Evolutionary conservation across 2,113 vertebrate species (phyloP), one percentile per base, ranked within the genome.

Genomic region (Echinops telfairi): DNA sequence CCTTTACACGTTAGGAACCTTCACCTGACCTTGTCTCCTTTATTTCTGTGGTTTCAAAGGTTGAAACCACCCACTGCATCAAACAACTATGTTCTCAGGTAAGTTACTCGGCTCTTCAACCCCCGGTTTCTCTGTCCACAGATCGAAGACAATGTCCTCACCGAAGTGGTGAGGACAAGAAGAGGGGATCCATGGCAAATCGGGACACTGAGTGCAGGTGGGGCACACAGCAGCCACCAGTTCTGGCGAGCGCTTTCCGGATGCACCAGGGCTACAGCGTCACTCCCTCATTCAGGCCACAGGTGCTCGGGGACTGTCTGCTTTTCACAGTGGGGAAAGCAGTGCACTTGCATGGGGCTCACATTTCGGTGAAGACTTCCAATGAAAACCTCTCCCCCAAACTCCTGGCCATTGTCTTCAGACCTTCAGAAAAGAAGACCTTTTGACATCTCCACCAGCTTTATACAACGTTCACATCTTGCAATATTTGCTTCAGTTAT

Each of bases 41-140:
- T 81, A 89, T 91, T 96, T 88, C 64, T 60, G 40, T 58, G 43
- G 62, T n/a, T 92, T 33, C 66, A 84, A 75, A 36, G 19, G 84
- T 84, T 40, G 64, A 58, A 84, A 25, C 40, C 43, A 87, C 9
- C n/a, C 53, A 38, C 19, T 90, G 75, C 36, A 57, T 70, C 75
- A 92, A 95, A 84, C 40, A 40, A 40, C 40, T 40, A 40, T 40
- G 40, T 40, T 40, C 43, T 81, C 38, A 9, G 64, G 31, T 14
- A 38, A 16, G 33, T 20, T 73, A 19, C 73, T 25, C 38, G 15
- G 7, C 62, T 60, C 22, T 29, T 47, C 62, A 58, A 64, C 62
- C 58, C 22, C 79, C 15, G 8, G 19, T 58, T 68, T 58, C 36
- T 19, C 86, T 29, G 40, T 33, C 71, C 38, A 38, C 23, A 29